Conservation (phyloP, 2,888 invertebrate genomes). For the Heliconius erato region DNA sequence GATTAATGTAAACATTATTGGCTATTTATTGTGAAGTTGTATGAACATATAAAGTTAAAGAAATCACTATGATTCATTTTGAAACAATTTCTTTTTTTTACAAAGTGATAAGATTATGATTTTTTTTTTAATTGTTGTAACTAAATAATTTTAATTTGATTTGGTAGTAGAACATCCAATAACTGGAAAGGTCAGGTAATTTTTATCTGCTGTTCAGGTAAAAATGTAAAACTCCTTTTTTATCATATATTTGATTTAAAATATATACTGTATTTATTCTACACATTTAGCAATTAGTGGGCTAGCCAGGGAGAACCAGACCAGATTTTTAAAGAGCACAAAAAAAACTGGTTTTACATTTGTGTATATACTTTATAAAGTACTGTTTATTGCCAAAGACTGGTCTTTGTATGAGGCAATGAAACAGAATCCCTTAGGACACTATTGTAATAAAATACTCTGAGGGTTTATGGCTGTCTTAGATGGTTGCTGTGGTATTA, state of each 20-base stretch:
- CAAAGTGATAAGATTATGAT: not conserved
- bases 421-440: not conserved
- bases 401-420: not conserved
- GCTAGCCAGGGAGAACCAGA: not conserved
- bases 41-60: not conserved
- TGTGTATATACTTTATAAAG: not conserved
- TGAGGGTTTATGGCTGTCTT: not conserved
- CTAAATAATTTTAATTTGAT: too few species aligned
- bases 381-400: not conserved
- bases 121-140: not conserved
- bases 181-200: not conserved
- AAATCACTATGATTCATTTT: not conserved
- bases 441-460: constrained; percentile 2
- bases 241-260: not conserved
- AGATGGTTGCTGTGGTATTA: not conserved
- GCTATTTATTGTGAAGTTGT: not conserved
- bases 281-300: not conserved
- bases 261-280: not conserved
- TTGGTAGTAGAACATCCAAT: not conserved
- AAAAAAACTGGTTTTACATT: not conserved
- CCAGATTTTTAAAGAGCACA: not conserved
- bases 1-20: too few species aligned
- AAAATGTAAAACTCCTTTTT: not conserved
- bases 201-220: too few species aligned
- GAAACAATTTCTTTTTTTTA: not conserved